Base-by-base conservation (phyloP, 2,888 invertebrate species). In the Frankliniella intonsa region DNA sequence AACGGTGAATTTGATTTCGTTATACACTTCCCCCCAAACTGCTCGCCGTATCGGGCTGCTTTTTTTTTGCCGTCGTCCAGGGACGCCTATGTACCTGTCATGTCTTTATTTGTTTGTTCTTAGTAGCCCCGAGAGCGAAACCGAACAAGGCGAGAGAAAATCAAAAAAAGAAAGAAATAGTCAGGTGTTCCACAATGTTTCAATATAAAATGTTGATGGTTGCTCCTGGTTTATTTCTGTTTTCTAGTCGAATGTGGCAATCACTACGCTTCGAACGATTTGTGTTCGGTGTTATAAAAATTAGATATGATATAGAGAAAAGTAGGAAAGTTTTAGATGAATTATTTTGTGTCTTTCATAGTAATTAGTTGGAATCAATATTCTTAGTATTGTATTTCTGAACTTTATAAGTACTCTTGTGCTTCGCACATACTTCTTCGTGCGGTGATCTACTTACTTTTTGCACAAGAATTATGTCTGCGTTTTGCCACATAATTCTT, bases 161-260 rank as follows among this genome's bases (percentile, higher is more conserved):
- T 62, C 38, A 2, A 5, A 2, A 38, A 62, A 62, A 62, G 7
- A 19, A 19, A 62, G 62, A 62, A 62, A 62, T 62, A 62, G 62
- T n/a, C 62, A 62, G 62, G 62, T 38, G 38, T 38, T 38, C 38
- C 38, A 38, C 38, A 38, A 38, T 38, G 2, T 38, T 38, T 38
- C 5, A 38, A 38, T 38, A 38, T 38, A 38, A 38, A 38, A 38
- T 38, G 38, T 38, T 38, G 38, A 3, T 38, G 38, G 38, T 38
- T 38, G 5, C 12, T 22, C 69, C 25, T 76, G 25, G 25, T 12
- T 10, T 25, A 25, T 76, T 76, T 76, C 69, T 25, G 22, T 76
- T 22, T 76, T 76, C 69, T 76, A 76, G 69, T 76, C 69, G 69
- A 76, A 76, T 76, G 69, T 76, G 69, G 69, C 69, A 76, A 76